Percentiles rank a stretch among this genome's conserved stretches.
Conservation (phyloP, 2,888 invertebrate genomes). For the Galerucella calmariensis region DNA sequence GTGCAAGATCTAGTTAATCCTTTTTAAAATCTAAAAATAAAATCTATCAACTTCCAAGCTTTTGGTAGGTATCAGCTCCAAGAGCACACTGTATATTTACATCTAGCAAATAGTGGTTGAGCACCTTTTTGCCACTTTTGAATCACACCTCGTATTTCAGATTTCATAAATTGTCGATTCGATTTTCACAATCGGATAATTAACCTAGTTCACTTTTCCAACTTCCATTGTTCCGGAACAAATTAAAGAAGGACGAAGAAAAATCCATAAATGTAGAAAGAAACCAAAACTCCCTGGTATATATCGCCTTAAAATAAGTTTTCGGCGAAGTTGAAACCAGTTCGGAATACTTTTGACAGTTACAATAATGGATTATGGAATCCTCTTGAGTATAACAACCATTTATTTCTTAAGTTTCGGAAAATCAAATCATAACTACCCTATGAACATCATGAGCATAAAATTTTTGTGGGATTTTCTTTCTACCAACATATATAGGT, state of each 20-base stretch:
- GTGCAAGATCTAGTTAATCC: too few species aligned
- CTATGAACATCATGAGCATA: constrained; percentile 11
- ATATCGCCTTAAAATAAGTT: constrained; percentile 15
- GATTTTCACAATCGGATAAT: neutral
- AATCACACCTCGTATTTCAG: too few species aligned
- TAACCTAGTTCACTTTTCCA: too few species aligned
- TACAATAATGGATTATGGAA: constrained; percentile 25
- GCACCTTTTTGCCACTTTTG: too few species aligned
- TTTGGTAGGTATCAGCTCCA: too few species aligned
- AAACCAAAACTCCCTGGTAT: neutral
- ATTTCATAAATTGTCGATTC: too few species aligned
- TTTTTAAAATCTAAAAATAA: too few species aligned
- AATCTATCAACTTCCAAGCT: too few species aligned
- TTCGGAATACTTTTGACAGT: constrained; percentile 23
- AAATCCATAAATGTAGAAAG: neutral
- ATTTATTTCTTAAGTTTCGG: constrained; percentile 19
- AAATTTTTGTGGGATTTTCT: neutral
- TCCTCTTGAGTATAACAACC: constrained; percentile 20
- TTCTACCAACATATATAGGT: constrained; percentile 5
- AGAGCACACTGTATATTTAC: too few species aligned
- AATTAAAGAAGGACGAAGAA: neutral
- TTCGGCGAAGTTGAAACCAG: constrained; percentile 13
- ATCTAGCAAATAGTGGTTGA: too few species aligned
- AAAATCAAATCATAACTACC: constrained; percentile 18
- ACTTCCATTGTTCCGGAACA: too few species aligned